These are phyloP conservation scores for Trilocha varians DNA, from an alignment of 2,888 invertebrate species.

Conservation along the genomic window DNA sequence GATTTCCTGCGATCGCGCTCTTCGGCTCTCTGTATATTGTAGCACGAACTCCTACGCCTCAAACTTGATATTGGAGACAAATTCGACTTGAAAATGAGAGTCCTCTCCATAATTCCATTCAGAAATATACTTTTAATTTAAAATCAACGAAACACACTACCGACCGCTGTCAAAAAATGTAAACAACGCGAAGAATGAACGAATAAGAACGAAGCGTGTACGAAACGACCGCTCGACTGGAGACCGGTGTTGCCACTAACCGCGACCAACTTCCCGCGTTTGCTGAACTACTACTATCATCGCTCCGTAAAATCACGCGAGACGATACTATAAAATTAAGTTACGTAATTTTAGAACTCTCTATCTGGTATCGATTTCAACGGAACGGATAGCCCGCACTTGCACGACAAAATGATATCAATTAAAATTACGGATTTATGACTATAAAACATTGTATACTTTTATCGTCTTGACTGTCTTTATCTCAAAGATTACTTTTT, in stretches of 20 bases:
- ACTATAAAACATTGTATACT: too few species aligned
- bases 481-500: too few species aligned
- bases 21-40: constrained; percentile 69
- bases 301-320: constrained; percentile 30
- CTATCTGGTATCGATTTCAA: constrained; percentile 15
- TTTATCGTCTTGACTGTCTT: too few species aligned
- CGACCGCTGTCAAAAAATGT: constrained; percentile 51
- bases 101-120: constrained; percentile 69
- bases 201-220: constrained; percentile 35
- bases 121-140: constrained; percentile 22
- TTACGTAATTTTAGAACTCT: constrained; percentile 28
- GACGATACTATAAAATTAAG: constrained; percentile 21
- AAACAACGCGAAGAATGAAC: constrained; percentile 45
- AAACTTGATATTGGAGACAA: constrained; percentile 68
- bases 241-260: constrained; percentile 66
- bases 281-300: constrained; percentile 38
- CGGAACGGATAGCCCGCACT: not conserved
- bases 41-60: constrained; percentile 68
- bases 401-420: not conserved
- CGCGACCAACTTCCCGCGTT: constrained; percentile 29
- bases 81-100: constrained; percentile 61
- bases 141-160: constrained; percentile 19
- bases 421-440: too few species aligned
- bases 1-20: constrained; percentile 69
- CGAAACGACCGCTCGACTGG: constrained; percentile 44